phyloP scores from a whole-genome alignment of 2,888 invertebrate genomes.

The Cyclophora punctaria region DNA sequence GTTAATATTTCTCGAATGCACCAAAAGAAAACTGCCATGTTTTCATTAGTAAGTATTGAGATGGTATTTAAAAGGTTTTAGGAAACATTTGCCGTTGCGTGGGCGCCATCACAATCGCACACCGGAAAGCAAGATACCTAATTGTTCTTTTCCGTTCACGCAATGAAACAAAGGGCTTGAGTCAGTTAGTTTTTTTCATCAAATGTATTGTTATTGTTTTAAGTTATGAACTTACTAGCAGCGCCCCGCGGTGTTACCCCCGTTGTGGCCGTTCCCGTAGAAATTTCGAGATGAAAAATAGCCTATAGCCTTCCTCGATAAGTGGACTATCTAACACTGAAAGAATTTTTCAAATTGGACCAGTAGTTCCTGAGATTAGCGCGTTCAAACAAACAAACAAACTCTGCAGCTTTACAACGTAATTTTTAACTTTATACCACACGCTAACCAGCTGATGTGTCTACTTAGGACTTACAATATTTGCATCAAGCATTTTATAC shows the following conservation, averaged over 20 bases:
- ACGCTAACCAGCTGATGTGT: no score
- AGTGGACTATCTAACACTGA: no score
- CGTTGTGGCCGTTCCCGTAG: no score
- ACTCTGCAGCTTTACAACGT: no score
- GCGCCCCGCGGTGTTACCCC: no score
- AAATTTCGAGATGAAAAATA: no score
- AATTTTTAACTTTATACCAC: not conserved
- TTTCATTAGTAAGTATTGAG: not conserved
- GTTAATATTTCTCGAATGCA: no score
- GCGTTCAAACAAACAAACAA: no score
- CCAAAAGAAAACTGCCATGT: no score
- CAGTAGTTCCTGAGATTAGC: no score
- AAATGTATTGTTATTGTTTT: not conserved
- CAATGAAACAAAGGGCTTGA: slow-evolving; percentile 29
- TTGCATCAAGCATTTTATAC: not conserved
- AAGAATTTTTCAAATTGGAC: no score
- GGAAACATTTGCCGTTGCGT: slow-evolving; percentile 5
- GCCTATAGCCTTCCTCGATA: no score
- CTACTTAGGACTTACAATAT: not conserved
- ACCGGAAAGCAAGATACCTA: slow-evolving; percentile 33
- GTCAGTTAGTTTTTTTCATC: slow-evolving; percentile 8
- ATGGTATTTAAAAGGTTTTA: not conserved
- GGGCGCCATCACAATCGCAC: slow-evolving; percentile 6
- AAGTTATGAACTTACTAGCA: not conserved
- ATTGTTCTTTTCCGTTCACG: slow-evolving; percentile 38